Base-by-base conservation (phyloP, 2,113 vertebrate species). In the Noturus placidus region DNA sequence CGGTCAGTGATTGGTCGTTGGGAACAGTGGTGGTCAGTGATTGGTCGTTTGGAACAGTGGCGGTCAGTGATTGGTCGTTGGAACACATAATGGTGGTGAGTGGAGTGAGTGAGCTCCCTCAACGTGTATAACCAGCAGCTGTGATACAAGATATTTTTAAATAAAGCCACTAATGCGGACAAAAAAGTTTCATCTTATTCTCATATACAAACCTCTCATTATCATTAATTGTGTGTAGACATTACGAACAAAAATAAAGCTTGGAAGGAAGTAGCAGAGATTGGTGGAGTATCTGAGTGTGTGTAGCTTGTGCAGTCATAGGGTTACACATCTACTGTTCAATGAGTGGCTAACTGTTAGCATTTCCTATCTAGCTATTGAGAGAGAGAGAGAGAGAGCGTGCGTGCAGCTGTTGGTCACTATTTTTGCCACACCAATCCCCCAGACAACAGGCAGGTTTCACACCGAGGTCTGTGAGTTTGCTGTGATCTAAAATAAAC, bases 371-470 rank as follows among this genome's bases (percentile, higher is more conserved):
- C 30, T n/a, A 63, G 4, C 20, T 20, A 22, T 25, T n/a, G 72
- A 69, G 74, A 77, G 82, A 42, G 46, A 22, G 50, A 27, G 74
- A 22, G 83, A 46, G 56, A n/a, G 59, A 74, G 83, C n/a, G 65
- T 54, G 59, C 35, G n/a, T 13, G 87, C 76, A 94, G 93, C 92
- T 93, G 91, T 91, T 89, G 87, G 83, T 27, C 90, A 91, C 94
- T 94, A 94, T 94, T 94, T 92, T 89, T 82, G 93, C 92, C 80
- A 7, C 77, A 61, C 83, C 88, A 74, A 89, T 88, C 76, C 87
- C 67, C 85, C 85, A 90, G 91, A 90, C 89, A 90, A 89, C 90
- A 86, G 92, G 90, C 92, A 91, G 91, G 90, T 92, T 93, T 93
- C 88, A 93, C 91, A 93, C 91, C 83, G 69, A 9, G 63, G 59